Evolutionary conservation across 2,888 invertebrate species (phyloP).

Genomic region (Andrena marginata): DNA sequence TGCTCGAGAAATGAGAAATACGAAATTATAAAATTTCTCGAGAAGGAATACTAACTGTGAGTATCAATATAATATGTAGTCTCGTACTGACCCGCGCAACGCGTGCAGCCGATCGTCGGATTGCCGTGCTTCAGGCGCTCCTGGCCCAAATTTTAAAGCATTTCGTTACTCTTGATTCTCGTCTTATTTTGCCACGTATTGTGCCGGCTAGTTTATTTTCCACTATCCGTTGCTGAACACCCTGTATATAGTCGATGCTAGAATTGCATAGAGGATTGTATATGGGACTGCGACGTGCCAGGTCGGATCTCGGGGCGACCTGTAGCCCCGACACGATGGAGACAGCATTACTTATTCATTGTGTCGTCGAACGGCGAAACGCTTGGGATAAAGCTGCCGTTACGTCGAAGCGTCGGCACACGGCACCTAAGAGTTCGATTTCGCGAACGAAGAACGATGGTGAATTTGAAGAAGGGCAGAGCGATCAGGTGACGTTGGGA

Average conservation of each 20-base stretch:
- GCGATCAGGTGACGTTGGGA: not conserved
- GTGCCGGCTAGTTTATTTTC: too few relatives aligned
- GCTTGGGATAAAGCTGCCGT: slow-evolving; percentile 21
- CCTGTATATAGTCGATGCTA: slow-evolving; percentile 1
- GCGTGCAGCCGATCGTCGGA: too few relatives aligned
- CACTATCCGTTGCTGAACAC: not conserved
- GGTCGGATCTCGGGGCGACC: slow-evolving; percentile 17
- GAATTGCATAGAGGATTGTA: not conserved
- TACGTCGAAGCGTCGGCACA: not conserved
- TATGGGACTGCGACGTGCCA: not conserved
- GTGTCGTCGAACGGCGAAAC: slow-evolving; percentile 34
- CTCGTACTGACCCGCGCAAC: too few relatives aligned
- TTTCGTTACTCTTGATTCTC: too few relatives aligned
- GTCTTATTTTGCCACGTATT: too few relatives aligned
- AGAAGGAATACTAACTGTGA: too few relatives aligned
- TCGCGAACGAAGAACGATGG: not conserved
- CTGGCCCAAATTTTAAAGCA: too few relatives aligned
- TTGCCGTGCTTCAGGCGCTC: too few relatives aligned
- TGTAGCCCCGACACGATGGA: slow-evolving; percentile 22
- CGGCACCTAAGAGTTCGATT: not conserved
- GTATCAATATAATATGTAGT: too few relatives aligned
- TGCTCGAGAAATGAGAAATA: too few relatives aligned
- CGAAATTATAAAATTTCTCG: too few relatives aligned
- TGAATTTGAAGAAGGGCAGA: not conserved
- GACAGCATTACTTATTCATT: slow-evolving; percentile 47